Conservation (phyloP, 2,888 invertebrate species). For the Pandemis cinnamomeana region DNA sequence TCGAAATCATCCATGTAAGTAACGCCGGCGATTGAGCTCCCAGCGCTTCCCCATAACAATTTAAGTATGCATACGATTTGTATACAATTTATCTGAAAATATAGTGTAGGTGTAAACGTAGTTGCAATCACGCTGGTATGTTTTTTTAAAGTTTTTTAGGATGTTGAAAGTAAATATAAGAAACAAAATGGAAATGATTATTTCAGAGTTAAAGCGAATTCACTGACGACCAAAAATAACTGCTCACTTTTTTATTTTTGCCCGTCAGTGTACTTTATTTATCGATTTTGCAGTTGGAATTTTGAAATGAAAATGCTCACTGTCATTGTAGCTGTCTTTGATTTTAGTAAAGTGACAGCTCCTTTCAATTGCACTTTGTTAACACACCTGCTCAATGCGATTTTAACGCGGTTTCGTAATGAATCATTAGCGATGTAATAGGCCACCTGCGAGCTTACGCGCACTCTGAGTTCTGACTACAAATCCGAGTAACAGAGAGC, state of each 20-base stretch:
- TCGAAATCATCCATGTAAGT: slow-evolving; percentile 73
- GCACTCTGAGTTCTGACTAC: not conserved
- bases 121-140: no score
- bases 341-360: slow-evolving; percentile 53
- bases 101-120: not conserved
- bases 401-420: slow-evolving; percentile 49
- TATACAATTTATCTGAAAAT: slow-evolving; percentile 7
- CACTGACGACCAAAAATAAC: no score
- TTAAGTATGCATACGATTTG: not conserved
- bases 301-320: slow-evolving; percentile 49
- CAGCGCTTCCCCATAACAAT: not conserved
- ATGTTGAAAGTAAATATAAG: not conserved
- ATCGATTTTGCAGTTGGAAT: not conserved
- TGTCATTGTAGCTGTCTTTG: slow-evolving; percentile 49
- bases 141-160: not conserved
- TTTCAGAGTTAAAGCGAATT: not conserved
- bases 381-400: slow-evolving; percentile 62
- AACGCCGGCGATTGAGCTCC: slow-evolving; percentile 66
- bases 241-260: no score
- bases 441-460: slow-evolving; percentile 62
- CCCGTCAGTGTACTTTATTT: not conserved
- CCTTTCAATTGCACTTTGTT: slow-evolving; percentile 61
- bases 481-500: not conserved
- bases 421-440: slow-evolving; percentile 41
- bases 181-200: not conserved